phyloP scores from a whole-genome alignment of 2,797 vertebrate species.

The Hozukius guyotensis region DNA sequence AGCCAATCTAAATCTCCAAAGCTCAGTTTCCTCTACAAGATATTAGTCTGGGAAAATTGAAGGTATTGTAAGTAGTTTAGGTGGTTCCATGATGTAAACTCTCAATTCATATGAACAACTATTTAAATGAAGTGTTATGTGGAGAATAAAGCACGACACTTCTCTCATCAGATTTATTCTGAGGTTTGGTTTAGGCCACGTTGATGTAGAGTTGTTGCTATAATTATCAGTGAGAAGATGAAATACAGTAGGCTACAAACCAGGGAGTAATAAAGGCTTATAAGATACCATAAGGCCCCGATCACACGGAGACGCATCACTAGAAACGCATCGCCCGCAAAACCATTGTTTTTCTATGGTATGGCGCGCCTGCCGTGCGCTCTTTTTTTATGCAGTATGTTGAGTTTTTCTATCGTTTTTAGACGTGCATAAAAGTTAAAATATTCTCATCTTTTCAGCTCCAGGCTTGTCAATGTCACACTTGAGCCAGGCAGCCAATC shows the following conservation, averaged over 20 bases:
- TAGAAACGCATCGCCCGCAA: too few species aligned
- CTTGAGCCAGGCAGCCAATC: too few species aligned
- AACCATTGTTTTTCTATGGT: too few species aligned
- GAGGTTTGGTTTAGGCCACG: neutral
- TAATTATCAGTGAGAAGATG: neutral
- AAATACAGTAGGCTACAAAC: neutral
- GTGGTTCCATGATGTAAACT: neutral
- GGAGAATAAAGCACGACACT: neutral
- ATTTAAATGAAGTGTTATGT: neutral
- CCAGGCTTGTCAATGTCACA: too few species aligned
- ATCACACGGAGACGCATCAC: too few species aligned
- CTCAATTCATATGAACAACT: neutral
- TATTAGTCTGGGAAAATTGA: neutral
- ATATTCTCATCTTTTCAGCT: too few species aligned
- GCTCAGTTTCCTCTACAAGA: neutral
- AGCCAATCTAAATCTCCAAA: conserved; percentile 3
- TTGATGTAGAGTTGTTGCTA: neutral
- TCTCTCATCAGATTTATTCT: neutral
- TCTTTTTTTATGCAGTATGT: too few species aligned
- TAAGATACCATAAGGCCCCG: neutral
- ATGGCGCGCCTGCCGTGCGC: too few species aligned
- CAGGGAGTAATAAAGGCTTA: neutral
- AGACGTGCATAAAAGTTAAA: too few species aligned
- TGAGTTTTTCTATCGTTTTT: too few species aligned
- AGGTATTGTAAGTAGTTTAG: neutral